Base-by-base conservation (phyloP, 2,797 vertebrate species). In the Hephaestus fuliginosus region DNA sequence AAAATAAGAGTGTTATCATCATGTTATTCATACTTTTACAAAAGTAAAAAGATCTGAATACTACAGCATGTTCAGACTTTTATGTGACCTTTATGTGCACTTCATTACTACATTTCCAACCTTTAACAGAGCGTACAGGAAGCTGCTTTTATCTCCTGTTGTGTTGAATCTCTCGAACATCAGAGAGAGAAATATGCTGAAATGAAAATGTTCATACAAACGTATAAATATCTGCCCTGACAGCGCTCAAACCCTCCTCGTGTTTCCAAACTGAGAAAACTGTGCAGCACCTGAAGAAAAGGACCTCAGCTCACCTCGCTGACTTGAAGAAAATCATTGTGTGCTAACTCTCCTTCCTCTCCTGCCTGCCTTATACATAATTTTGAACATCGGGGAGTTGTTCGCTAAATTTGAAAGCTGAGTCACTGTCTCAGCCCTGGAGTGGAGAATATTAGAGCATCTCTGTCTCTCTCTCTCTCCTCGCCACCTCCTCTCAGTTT, bases 361-460 rank as follows among this genome's bases (percentile, higher is more conserved):
- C 52, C 64, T 25, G 1, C 65, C 28, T 73, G 51, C 12, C 30
- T 10, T 11, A 2, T 12, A 65, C 63, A 61, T 48, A 13, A 46
- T 3, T 57, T 11, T 33, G 25, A 33, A 39, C 73, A 25, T 1
- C 0, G 46, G 56, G 74, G 71, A 57, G 49, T 15, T 57, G 49
- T 66, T 67, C 33, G 0, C 46, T 70, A 1, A 73, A 71, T 73
- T 4, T 80, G 43, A 73, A 44, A 41, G 79, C 83, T 85, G 86
- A 75, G 56, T 83, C 86, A 81, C 52, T 4, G 68, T 74, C 75
- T 60, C 44, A 36, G 62, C 61, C 74, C 80, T 17, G 63, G 11
- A 86, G 83, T 83, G 78, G 74, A 36, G 75, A 85, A 57, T 43
- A 43, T 74, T 36, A 70, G 51, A 74, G 63, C 1, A 4, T 22